Base-by-base conservation (phyloP, 2,113 vertebrate genomes). In the Tenrec ecaudatus region DNA sequence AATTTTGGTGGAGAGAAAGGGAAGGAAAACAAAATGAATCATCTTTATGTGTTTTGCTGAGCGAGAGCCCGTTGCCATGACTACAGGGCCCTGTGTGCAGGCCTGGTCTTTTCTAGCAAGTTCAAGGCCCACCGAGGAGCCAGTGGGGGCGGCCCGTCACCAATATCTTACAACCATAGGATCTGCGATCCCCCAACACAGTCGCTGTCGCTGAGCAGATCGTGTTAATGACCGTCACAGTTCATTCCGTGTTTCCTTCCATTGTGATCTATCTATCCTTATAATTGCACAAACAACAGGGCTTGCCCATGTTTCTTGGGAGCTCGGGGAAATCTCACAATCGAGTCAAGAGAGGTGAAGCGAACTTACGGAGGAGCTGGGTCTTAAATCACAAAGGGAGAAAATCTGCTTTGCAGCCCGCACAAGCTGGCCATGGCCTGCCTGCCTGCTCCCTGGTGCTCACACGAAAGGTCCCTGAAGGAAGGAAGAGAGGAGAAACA, bases 11-110 rank as follows among this genome's bases (percentile, higher is more conserved):
- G 95, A 96, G 96, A 96, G 95, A 97, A 97, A 96, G 91, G 96
- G 95, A 97, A 97, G 95, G 94, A 97, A 97, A 97, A 97, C 97
- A 97, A 97, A 96, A 97, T 97, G 97, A 97, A 97, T 97, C 96
- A 97, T 97, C 96, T 96, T 97, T 97, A 97, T 96, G 94, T 97
- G 96, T 97, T 97, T 97, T 96, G 96, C 94, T 94, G 92, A 95
- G 94, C 73, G 43, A 86, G 83, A 96, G 88, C 88, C 93, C 9
- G 96, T 97, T 97, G 82, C 96, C 96, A 97, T 97, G 96, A 40
- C 95, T 95, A 97, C 96, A 22, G 90, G 95, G 91, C 93, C 95
- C 94, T 95, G 87, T 95, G 88, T 93, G 93, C 80, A 88, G 93
- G 88, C 93, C 86, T 91, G 71, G 88, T 95, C 96, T 97, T 96